Evolutionary conservation across 2,113 vertebrate genomes (phyloP).

Genomic region (Lichenostomus cassidix): DNA sequence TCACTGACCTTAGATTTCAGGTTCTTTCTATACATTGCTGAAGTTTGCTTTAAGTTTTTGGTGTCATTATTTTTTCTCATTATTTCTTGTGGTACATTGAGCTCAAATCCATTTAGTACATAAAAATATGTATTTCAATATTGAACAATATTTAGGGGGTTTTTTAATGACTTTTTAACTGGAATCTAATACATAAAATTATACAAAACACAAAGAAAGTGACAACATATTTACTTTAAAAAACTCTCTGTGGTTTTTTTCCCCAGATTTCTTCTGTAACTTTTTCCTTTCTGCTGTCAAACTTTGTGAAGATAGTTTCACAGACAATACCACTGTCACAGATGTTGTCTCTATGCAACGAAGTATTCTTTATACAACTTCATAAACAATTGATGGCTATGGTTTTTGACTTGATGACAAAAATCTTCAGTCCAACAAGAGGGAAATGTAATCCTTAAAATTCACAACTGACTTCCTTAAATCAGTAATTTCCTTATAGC

Average conservation of each 20-base stretch:
- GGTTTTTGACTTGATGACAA: background rate
- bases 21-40: background rate
- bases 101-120: background rate
- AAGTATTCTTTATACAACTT: constrained; percentile 16
- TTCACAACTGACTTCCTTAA: background rate
- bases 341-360: background rate
- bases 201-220: background rate
- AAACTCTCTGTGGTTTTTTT: background rate
- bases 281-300: background rate
- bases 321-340: background rate
- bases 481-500: background rate
- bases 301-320: constrained; percentile 3
- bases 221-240: background rate
- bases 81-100: background rate
- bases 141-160: background rate
- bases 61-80: background rate
- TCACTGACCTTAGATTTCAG: background rate
- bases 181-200: background rate
- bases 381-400: background rate
- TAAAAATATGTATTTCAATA: background rate
- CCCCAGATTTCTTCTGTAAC: background rate
- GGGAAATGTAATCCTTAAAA: background rate
- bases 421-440: background rate
- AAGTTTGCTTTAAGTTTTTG: background rate
- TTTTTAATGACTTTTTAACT: background rate